Evolutionary conservation across 2,113 vertebrate genomes (phyloP).

Genomic region (Urocitellus parryii): DNA sequence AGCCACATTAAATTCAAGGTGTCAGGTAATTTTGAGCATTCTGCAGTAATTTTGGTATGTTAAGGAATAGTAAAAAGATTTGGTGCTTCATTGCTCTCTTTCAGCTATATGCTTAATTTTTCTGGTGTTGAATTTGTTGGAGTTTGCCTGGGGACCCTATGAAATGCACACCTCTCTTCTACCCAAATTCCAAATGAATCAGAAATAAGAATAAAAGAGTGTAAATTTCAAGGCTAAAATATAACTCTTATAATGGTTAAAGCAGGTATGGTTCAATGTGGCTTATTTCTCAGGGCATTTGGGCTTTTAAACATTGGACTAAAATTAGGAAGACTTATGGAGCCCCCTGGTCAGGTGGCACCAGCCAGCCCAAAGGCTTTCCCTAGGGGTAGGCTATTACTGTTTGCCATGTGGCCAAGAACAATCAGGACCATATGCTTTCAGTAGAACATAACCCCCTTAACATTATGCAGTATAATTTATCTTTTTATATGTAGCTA

Average conservation of each 20-base stretch:
- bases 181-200: neutral
- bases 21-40: neutral
- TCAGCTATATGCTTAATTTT: conserved; percentile 15
- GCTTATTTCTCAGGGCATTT: neutral
- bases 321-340: neutral
- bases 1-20: neutral
- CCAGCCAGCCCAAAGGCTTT: neutral
- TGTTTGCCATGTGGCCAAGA: neutral
- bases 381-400: neutral
- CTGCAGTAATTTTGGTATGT: neutral
- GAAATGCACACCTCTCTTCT: conserved; percentile 9
- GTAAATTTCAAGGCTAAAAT: conserved; percentile 26
- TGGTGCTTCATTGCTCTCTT: neutral
- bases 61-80: neutral
- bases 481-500: neutral
- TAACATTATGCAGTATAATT: neutral
- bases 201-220: conserved; percentile 38
- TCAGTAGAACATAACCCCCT: neutral
- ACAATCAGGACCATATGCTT: neutral
- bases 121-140: conserved; percentile 14
- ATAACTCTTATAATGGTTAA: conserved; percentile 41
- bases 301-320: neutral
- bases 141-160: neutral
- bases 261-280: neutral
- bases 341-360: neutral